phyloP scores from a whole-genome alignment of 2,888 invertebrate genomes.

The Parnassius mnemosyne region DNA sequence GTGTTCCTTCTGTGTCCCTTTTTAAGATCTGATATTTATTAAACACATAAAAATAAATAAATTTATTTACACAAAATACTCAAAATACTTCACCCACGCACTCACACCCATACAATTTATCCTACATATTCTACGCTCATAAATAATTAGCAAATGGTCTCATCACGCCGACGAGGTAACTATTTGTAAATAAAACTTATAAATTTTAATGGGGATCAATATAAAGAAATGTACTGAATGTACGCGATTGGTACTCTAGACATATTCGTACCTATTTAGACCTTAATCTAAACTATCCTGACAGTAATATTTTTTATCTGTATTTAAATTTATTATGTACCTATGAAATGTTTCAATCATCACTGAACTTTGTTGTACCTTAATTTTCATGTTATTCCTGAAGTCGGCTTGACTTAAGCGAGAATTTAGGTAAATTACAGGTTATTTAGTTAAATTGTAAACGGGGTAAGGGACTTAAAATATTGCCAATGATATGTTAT shows the following conservation, averaged over 20 bases:
- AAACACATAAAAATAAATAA: no score
- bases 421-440: conserved; percentile 56
- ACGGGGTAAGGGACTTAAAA: conserved; percentile 71
- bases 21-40: conserved; percentile 49
- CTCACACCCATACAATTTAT: background rate
- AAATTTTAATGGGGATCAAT: conserved; percentile 79
- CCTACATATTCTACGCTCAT: conserved; percentile 31
- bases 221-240: conserved; percentile 74
- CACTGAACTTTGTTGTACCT: conserved; percentile 53
- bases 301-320: conserved; percentile 42
- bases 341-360: conserved; percentile 55
- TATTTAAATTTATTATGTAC: conserved; percentile 44
- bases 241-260: conserved; percentile 78
- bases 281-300: conserved; percentile 70
- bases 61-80: conserved; percentile 14
- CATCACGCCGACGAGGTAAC: conserved; percentile 56
- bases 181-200: conserved; percentile 77
- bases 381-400: conserved; percentile 41
- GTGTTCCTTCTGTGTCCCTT: conserved; percentile 54
- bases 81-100: conserved; percentile 4
- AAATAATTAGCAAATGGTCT: conserved; percentile 42
- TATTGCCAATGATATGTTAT: conserved; percentile 70
- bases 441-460: conserved; percentile 64
- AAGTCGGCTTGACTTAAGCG: conserved; percentile 45
- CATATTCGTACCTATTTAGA: conserved; percentile 70